Base-by-base conservation (phyloP, 1,140 invertebrate genomes). In the Eriocheir sinensis region DNA sequence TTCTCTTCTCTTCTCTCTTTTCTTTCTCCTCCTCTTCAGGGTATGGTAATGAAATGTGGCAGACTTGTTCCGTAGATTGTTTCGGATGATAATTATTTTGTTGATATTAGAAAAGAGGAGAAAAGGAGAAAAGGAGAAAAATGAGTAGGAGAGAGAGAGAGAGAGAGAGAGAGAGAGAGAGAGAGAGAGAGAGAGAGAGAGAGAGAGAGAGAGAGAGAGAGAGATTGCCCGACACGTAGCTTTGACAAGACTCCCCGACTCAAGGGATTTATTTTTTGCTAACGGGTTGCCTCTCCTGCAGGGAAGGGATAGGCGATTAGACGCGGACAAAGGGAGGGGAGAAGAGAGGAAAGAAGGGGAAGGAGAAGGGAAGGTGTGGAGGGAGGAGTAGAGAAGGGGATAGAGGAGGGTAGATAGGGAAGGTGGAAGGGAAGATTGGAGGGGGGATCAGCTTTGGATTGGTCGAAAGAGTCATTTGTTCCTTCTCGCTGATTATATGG, bases 171-270 rank as follows among this genome's bases (percentile, higher is more conserved):
- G 60, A 72, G 60, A n/a, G 83, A 40, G 32, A 41, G 30, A 40
- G 40, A 86, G 83, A 41, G 40, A 86, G 34, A 21, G 60, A n/a
- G n/a, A 21, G 60, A n/a, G 60, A n/a, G 15, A n/a, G n/a, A 0
- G 60, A 40, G 83, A 40, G 83, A 36, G 32, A 86, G 40, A 40
- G 83, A 40, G 83, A 41, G 83, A 41, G 34, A 86, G 83, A 41
- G 60, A 53, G 48, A 53, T 53, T 83, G 9, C 30, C 15, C 30
- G 36, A 83, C 30, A 30, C 30, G 80, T 6, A 30, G 80, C 30
- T 15, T 83, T 83, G 80, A 83, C 30, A 38, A n/a, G 30, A 38
- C 30, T 83, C 36, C 3, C 30, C 12, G n/a, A 38, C 80, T 83
- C 30, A 83, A 83, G 30, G 80, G 30, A 2, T 32, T 83, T 83